A percentile compares a stretch with the other conserved stretches of the same genome.
These are phyloP conservation scores for Phycodurus eques DNA, from an alignment of 2,113 vertebrate genomes.

Conservation along the genomic window DNA sequence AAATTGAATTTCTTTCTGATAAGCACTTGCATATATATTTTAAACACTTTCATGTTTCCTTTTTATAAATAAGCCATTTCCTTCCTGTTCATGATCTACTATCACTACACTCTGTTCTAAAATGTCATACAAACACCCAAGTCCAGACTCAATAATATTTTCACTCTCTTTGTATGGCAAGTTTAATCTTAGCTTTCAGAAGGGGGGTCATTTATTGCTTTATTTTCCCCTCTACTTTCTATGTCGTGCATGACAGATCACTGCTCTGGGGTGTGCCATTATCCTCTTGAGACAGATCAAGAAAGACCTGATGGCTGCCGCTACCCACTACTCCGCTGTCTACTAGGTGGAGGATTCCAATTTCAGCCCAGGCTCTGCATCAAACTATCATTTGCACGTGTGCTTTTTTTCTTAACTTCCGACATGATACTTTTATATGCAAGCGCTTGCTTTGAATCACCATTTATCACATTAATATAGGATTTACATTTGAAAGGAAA, in stretches of 20 bases:
- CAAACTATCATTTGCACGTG: not conserved
- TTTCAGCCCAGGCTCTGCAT: not conserved
- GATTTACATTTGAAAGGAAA: not conserved
- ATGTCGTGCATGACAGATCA: conserved; percentile 41
- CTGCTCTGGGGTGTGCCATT: conserved; percentile 34
- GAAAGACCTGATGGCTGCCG: not conserved
- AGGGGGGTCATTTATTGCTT: conserved; percentile 1
- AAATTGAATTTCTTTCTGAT: too few species aligned
- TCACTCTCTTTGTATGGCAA: conserved; percentile 1
- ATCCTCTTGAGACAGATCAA: conserved; percentile 49
- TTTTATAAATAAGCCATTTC: too few species aligned
- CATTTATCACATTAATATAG: not conserved
- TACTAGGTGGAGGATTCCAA: conserved; percentile 29
- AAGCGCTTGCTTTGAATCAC: not conserved
- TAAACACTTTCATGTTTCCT: too few species aligned
- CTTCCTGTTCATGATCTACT: too few species aligned
- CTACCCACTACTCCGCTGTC: conserved; percentile 12
- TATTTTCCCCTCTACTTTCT: conserved; percentile 23
- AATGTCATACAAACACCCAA: too few species aligned
- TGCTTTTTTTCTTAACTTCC: not conserved
- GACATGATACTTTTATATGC: not conserved
- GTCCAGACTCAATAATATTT: too few species aligned
- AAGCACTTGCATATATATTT: too few species aligned
- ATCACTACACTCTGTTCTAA: too few species aligned
- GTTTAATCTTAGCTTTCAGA: not conserved